Evolutionary conservation across 2,113 vertebrate genomes (phyloP).

Genomic region (Acrocephalus kingi): DNA sequence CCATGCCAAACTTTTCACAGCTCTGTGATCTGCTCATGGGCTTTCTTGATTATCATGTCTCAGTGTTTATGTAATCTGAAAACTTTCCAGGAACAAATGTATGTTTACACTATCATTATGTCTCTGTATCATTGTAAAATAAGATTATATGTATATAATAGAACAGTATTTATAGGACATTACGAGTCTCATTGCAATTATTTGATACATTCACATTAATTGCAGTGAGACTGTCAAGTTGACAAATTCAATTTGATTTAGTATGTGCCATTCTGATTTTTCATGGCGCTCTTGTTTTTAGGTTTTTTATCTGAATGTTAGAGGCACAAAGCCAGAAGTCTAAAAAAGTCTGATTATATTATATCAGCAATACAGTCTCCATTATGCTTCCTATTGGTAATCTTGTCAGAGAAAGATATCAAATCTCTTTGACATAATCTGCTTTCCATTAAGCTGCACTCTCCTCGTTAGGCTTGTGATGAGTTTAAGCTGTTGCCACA

Average conservation of each 20-base stretch:
- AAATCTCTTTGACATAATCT: slow-evolving; percentile 28
- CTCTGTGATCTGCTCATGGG: not conserved
- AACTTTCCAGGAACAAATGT: not conserved
- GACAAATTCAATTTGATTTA: not conserved
- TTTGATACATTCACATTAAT: not conserved
- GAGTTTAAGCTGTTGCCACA: not conserved
- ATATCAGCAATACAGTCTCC: not conserved
- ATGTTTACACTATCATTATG: not conserved
- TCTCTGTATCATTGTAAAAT: not conserved
- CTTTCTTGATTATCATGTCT: not conserved
- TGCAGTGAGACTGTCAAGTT: not conserved
- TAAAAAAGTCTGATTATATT: not conserved
- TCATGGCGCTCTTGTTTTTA: not conserved
- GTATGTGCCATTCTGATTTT: not conserved
- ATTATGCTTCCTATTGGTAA: not conserved
- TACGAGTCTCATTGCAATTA: not conserved
- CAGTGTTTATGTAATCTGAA: not conserved
- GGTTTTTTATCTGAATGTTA: not conserved
- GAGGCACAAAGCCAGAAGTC: not conserved
- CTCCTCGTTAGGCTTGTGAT: not conserved
- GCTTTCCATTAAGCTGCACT: not conserved
- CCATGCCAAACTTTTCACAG: not conserved
- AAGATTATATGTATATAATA: not conserved
- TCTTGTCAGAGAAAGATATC: slow-evolving; percentile 1
- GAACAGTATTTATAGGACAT: not conserved